Evolutionary conservation across 35 echinoderm and acorn worm species (phyloP), one percentile per base, ranked within the genome.

Genomic region (Apostichopus parvimensis): DNA sequence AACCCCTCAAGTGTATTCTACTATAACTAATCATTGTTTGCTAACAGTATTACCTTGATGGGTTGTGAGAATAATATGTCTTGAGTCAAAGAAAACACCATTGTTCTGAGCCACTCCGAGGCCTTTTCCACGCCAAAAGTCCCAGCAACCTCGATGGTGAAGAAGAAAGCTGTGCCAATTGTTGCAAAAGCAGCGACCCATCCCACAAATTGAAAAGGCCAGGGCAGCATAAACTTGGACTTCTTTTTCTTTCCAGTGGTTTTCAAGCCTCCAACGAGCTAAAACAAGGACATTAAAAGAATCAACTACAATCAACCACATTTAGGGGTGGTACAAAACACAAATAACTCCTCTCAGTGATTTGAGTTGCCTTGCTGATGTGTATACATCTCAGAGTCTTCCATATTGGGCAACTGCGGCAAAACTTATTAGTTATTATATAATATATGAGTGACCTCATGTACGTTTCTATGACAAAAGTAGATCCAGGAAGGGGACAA

Each of bases 21-120:
- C 34, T 4, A 45, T 45, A 45, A 45, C 34, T 45, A 45, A 45
- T 45, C 34, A 0, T 56, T 21, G 6, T 52, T 13, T 55, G 5
- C 11, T 10, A 70, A 84, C 56, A 82, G 68, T 57, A 52, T 72
- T 75, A 95, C 94, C 94, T 98, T 98, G 56, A 98, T 95, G 5
- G 96, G 96, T 60, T 98, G 96, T 21, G 96, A 95, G 53, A 98
- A 88, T 26, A 98, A 79, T 28, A 98, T 95, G 87, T 98, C 96
- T 66, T 98, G 96, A 52, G 91, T 58, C 4, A 98, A 79, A 34
- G 96, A 98, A 78, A 90, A 94, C 23, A 83, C 84, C 82, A 98
- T 95, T 18, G 96, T 90, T 28, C 77, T 88, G 9, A 98, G 87
- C 96, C 96, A 98, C 72, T 95, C 96, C 1, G 94, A 94, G 12